Base-by-base conservation (phyloP, 1,140 invertebrate genomes). In the Plutomurus gul region DNA sequence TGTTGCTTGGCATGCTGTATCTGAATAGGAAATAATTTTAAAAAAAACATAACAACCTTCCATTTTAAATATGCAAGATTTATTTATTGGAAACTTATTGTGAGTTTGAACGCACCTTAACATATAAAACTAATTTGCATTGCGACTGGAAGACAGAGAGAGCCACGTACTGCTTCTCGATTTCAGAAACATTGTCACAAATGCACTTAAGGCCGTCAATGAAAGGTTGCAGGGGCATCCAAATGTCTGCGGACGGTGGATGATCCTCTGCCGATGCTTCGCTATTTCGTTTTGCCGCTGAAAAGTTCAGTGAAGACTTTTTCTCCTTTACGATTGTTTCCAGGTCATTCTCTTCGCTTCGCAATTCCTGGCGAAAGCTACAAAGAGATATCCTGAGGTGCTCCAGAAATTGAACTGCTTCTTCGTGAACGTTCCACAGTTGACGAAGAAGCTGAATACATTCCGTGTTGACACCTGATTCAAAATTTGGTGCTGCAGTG, bases 391-490 rank as follows among this genome's bases (percentile, higher is more conserved):
- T 8, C 2, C 56, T 20, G 0, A 81, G 1, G n/a, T 47, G 25
- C 25, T 76, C 13, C 13, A 81, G 36, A 60, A 80, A 79, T 5
- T 76, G 18, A 60, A 43, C 47, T 3, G 76, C 71, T 49, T 83
- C 82, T 36, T 83, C 82, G 37, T 81, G 82, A 30, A 81, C 46
- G 18, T 78, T 83, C 82, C 82, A 83, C 8, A 83, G 39, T 27
- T 79, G 80, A 10, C 80, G 56, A 1, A 83, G 47, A 0, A 83
- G 30, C 43, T 83, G 82, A 47, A 81, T 78, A 49, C 80, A 81
- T 56, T 83, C 82, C 4, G 82, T 81, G 60, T 83, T 83, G 6
- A 78, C 73, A 25, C 81, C 70, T 3, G 70, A 72, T 20, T 72
- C 70, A 25, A 72, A 72, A 16, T 33, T 25, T 10, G 70, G 70